Base-by-base conservation (phyloP, 2,797 vertebrate genomes). In the Anisognathus igniventris region DNA sequence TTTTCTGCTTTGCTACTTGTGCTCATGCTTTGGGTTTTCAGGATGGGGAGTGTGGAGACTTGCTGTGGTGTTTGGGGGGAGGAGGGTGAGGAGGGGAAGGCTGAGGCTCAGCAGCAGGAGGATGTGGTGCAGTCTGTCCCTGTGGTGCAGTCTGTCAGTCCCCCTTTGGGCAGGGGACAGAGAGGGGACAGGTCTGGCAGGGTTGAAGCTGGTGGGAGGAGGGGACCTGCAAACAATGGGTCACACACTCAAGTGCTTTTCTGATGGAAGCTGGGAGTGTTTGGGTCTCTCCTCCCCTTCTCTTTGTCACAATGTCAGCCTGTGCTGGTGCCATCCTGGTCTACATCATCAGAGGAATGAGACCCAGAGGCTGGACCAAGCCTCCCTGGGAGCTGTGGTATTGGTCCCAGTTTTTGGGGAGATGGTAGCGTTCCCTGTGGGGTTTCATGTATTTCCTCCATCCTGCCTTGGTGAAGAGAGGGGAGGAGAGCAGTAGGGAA, bases 401-500 rank as follows among this genome's bases (percentile, higher is more conserved):
- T 31, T 88, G 54, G n/a, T 70, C 42, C 35, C 23, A 6, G 25
- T 3, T 60, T 87, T 33, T 23, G 33, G 37, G 28, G 65, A 84
- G 19, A 45, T 7, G 4, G 27, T 30, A 27, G 12, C 0, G 0
- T 61, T 86, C 33, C 39, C 35, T 31, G 8, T 3, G 6, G 15
- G 40, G 23, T 65, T 93, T 53, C 12, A 20, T 78, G 84, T 2
- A 23, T 58, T 87, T 82, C 14, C 35, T 66, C 37, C 31, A 28
- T 51, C 56, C 17, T 80, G 42, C 22, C 19, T 61, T 77, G 53
- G 51, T 4, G 10, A 74, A 50, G 30, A 62, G 39, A 74, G 31
- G 40, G n/a, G 35, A 72, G 21, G 22, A 24, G 47, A 81, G 10
- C n/a, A 62, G 35, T 4, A 76, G 39, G 30, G 19, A 28, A 54